phyloP scores from a whole-genome alignment of 2,113 vertebrate genomes.

The Amazona guildingii region DNA sequence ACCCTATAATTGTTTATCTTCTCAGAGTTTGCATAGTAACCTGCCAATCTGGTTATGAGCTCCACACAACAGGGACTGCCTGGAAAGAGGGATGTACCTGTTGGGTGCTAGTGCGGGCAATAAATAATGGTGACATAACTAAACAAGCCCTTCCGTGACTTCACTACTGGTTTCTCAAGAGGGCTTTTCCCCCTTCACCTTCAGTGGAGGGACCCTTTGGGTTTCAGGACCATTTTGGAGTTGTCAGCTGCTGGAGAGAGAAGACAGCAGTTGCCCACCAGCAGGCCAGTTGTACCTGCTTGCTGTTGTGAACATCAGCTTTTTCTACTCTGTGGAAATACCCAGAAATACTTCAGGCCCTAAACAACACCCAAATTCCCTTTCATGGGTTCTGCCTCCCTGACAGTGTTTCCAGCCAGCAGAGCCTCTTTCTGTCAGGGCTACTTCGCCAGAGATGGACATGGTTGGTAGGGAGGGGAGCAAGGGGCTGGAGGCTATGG shows the following conservation, averaged over 20 bases:
- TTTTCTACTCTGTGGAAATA: neutral
- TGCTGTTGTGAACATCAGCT: neutral
- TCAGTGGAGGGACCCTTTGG: neutral
- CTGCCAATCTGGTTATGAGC: neutral
- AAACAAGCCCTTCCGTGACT: neutral
- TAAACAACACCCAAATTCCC: neutral
- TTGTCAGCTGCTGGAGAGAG: neutral
- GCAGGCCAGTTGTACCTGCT: fast-evolving
- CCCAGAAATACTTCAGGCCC: neutral
- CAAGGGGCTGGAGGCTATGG: neutral
- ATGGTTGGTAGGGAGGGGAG: neutral
- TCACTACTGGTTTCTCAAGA: neutral
- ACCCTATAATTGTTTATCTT: neutral
- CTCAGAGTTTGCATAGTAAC: neutral
- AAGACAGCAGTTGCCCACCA: neutral
- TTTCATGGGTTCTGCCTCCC: neutral
- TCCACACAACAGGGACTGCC: neutral
- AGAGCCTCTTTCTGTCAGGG: neutral
- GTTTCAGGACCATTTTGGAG: neutral
- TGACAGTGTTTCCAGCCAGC: neutral
- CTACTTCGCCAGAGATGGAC: neutral
- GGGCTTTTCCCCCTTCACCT: neutral
- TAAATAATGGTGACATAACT: neutral
- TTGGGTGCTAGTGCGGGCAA: neutral
- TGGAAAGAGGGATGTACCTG: neutral